Conservation (phyloP, 2,888 invertebrate genomes). For the Ophraella communa region DNA sequence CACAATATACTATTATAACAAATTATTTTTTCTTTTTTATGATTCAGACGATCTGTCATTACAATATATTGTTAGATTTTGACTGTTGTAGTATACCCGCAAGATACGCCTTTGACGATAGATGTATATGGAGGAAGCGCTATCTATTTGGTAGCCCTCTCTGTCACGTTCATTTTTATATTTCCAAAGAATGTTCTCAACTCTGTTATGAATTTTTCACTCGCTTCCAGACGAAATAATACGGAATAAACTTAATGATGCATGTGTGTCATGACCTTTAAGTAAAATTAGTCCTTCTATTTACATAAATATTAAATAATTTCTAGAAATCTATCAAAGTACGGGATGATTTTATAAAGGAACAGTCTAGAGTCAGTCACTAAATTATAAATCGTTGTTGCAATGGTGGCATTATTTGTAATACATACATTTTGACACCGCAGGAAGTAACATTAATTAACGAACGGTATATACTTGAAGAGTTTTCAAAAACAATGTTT, state of each 20-base stretch:
- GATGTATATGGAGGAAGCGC: not conserved
- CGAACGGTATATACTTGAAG: too few species aligned
- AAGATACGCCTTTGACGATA: not conserved
- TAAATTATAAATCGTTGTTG: not conserved
- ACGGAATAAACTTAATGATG: not conserved
- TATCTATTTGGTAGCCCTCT: slow-evolving; percentile 6
- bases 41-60: too few species aligned
- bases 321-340: not conserved
- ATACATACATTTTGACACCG: too few species aligned
- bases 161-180: slow-evolving; percentile 8
- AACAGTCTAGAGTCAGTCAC: too few species aligned
- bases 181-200: slow-evolving; percentile 10
- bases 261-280: not conserved
- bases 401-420: too few species aligned
- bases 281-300: not conserved
- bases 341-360: not conserved
- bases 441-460: too few species aligned
- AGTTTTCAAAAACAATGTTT: too few species aligned
- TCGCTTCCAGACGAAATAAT: not conserved
- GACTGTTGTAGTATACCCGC: not conserved
- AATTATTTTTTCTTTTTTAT: too few species aligned
- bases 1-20: too few species aligned
- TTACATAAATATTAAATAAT: not conserved
- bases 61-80: too few species aligned
- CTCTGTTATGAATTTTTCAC: slow-evolving; percentile 10